Conservation (phyloP, 2,797 vertebrate species). For the Bradypodion ventrale region DNA sequence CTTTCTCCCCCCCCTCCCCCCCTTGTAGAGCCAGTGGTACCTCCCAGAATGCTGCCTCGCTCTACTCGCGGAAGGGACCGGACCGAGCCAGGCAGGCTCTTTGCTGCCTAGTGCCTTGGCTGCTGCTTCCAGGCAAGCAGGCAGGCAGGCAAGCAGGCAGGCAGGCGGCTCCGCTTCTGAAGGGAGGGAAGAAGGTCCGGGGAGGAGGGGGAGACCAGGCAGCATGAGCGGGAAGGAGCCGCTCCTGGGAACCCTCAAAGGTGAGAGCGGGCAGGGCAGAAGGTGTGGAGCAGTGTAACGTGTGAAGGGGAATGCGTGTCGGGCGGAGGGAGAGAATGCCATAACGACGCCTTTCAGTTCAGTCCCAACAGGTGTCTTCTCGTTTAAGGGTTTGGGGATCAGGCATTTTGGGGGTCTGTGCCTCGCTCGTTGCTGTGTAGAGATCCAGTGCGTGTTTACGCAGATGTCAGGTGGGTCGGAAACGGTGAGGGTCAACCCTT, state of each 20-base stretch:
- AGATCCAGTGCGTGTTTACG: not conserved
- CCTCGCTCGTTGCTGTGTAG: constrained; percentile 8
- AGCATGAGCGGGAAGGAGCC: constrained; percentile 83
- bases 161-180: not conserved
- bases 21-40: not conserved
- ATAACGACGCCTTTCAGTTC: not conserved
- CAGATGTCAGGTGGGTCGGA: not conserved
- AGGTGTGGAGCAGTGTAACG: not conserved
- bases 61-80: constrained; percentile 55
- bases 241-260: constrained; percentile 80
- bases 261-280: constrained; percentile 57
- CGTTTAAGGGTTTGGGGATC: not conserved
- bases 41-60: constrained; percentile 28
- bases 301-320: not conserved
- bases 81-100: too few species aligned
- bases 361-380: too few species aligned
- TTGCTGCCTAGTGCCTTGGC: too few species aligned
- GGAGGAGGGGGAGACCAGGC: not conserved
- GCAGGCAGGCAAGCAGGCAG: too few species aligned
- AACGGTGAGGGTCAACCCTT: not conserved
- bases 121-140: too few species aligned
- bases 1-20: fast-evolving
- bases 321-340: not conserved
- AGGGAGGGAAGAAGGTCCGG: not conserved
- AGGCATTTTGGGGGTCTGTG: not conserved